phyloP scores from a whole-genome alignment of 2,113 vertebrate genomes.

The Epinephelus cyanopodus region DNA sequence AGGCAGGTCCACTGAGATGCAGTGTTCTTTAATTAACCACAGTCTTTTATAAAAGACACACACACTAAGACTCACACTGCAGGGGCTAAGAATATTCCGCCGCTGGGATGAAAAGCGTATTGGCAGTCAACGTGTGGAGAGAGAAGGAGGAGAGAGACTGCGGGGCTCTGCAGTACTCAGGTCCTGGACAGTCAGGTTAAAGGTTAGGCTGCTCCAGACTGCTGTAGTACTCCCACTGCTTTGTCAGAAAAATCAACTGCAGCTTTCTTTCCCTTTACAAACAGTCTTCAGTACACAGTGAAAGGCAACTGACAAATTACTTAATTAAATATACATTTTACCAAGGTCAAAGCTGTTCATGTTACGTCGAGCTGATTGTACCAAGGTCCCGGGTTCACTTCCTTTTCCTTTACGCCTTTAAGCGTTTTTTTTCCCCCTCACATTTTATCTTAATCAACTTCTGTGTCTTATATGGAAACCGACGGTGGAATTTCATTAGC shows the following conservation, averaged over 20 bases:
- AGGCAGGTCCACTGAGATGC: slow-evolving; percentile 76
- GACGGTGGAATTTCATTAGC: slow-evolving; percentile 67
- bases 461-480: slow-evolving; percentile 45
- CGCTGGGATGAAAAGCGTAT: slow-evolving; percentile 55
- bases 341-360: slow-evolving; percentile 35
- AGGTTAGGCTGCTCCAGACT: slow-evolving; percentile 63
- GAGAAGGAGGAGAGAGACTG: slow-evolving; percentile 29
- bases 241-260: slow-evolving; percentile 22
- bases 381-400: slow-evolving; percentile 32
- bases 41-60: slow-evolving; percentile 64
- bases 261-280: slow-evolving; percentile 4
- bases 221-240: slow-evolving; percentile 28
- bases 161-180: slow-evolving; percentile 49
- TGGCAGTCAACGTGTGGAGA: slow-evolving; percentile 30
- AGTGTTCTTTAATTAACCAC: slow-evolving; percentile 81
- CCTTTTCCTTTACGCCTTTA: slow-evolving; percentile 22
- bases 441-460: slow-evolving; percentile 64
- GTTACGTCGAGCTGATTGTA: slow-evolving; percentile 11
- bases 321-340: slow-evolving; percentile 23
- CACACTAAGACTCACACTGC: slow-evolving; percentile 55
- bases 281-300: slow-evolving; percentile 1
- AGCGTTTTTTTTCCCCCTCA: not conserved
- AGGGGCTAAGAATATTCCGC: slow-evolving; percentile 68
- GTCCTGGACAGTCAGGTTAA: slow-evolving; percentile 66
- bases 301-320: slow-evolving; percentile 16